Evolutionary conservation across 2,797 vertebrate genomes (phyloP), one percentile per base, ranked within the genome.

Genomic region (Octomys mimax): DNA sequence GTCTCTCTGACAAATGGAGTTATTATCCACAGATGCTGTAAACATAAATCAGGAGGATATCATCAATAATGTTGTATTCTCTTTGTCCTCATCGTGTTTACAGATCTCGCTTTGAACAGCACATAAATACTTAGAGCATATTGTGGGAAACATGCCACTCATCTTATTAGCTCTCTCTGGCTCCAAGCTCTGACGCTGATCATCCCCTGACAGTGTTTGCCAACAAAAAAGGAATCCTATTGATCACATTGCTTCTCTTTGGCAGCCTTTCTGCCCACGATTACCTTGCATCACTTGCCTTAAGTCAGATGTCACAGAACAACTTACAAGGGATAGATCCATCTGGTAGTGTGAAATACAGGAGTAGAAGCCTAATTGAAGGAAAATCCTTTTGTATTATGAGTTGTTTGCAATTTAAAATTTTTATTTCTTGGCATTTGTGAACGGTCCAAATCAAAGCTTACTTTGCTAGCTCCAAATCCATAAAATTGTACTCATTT

Each of bases 21-120:
- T 98, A 98, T 98, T 98, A 98, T 97, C 98, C 98, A 97, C 98
- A 98, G 95, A 98, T 97, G 98, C 92, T 98, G 98, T 98, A 98
- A 98, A 98, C 98, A 98, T 98, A 98, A 98, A 98, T 98, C 98
- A 98, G 98, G 98, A 97, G 97, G 96, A 98, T 98, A 98, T 98
- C 98, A 98, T 98, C 98, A 98, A 98, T 98, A 99, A 98, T 97
- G 98, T 97, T 97, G 97, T 97, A 98, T 98, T 97, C 94, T 96
- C 98, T 98, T 98, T 98, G 97, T 98, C 98, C 97, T 95, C 95
- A 96, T 97, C 96, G 84, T 98, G 98, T 99, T 98, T 98, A 98
- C 98, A 98, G 98, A 97, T 98, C 98, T 98, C 95, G 91, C 96
- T 98, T 98, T 97, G 97, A 98, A 98, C 96, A 96, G 81, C 96